Evolutionary conservation across 2,113 vertebrate genomes (phyloP).

Genomic region (Thunnus thynnus): DNA sequence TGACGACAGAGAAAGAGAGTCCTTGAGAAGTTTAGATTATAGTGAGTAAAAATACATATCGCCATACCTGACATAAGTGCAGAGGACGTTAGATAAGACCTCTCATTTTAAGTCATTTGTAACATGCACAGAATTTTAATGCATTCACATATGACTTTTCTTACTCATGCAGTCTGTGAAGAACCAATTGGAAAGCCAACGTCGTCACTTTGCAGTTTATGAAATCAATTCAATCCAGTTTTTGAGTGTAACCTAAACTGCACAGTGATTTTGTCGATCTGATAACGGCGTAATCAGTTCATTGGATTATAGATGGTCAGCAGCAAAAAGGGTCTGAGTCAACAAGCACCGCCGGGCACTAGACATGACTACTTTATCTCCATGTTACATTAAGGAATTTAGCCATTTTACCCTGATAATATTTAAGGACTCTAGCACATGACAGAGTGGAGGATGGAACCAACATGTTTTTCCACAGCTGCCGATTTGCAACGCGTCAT

Average conservation of each 20-base stretch:
- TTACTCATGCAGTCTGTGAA: background rate
- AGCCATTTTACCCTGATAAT: conserved; percentile 14
- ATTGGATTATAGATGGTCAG: conserved; percentile 10
- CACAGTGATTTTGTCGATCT: conserved; percentile 1
- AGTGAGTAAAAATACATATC: background rate
- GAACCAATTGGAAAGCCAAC: background rate
- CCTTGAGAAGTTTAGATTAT: background rate
- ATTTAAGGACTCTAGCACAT: conserved; percentile 19
- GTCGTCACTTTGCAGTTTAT: background rate
- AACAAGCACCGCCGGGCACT: conserved; percentile 2
- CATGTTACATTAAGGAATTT: conserved; percentile 22
- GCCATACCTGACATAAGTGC: background rate
- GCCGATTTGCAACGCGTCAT: conserved; percentile 1
- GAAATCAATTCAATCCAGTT: background rate
- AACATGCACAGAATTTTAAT: background rate
- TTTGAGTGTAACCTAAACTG: background rate
- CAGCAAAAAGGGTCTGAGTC: background rate
- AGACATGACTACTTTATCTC: conserved; percentile 24
- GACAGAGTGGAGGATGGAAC: background rate
- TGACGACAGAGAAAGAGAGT: background rate
- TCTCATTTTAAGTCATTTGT: background rate
- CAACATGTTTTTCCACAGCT: conserved; percentile 12
- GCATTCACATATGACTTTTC: background rate
- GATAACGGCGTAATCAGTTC: conserved; percentile 9
- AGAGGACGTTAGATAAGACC: background rate